Evolutionary conservation across 2,888 invertebrate genomes (phyloP), one percentile per base, ranked within the genome.

Genomic region (Cataglyphis cursor): DNA sequence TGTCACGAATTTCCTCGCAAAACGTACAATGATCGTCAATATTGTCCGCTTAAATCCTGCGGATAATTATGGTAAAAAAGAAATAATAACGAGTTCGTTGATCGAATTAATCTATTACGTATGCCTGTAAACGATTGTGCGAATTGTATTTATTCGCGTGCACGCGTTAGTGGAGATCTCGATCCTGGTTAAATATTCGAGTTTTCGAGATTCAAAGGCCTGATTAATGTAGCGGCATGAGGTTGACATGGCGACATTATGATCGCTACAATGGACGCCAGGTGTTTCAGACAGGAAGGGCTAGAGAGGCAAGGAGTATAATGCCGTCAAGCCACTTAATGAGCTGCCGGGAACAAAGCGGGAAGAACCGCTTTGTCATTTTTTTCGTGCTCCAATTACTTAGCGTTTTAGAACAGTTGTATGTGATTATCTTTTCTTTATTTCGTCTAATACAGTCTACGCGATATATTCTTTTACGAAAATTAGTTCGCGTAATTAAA

Each of bases 181-280:
- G 51, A 78, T 61, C n/a, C 28, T 48, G 44, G 61, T 76, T 82
- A 84, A 84, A 75, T 75, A 75, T 81, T 75, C 54, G 81, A 75
- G 62, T 83, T 83, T 86, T 85, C 86, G 65, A 83, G 82, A 86
- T 74, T 64, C 74, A 82, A 62, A 59, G 73, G 51, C 74, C 81
- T 89, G 90, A 90, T 90, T 90, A 90, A 90, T 90, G 86, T 85
- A 83, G 74, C 82, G 80, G 86, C 87, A 87, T 87, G 86, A 87
- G 86, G 81, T 85, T 89, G 89, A 89, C 89, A 86, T 89, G 84
- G 84, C 86, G 87, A 89, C 89, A 85, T 89, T 89, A 88, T 89
- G 85, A 88, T 85, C 85, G 89, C 81, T 73, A 87, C 87, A 90
- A 89, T 89, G 85, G 84, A 85, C 64, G 88, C 83, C 88, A 88